Base-by-base conservation (phyloP, 2,888 invertebrate genomes). In the Napeogenes sylphis region DNA sequence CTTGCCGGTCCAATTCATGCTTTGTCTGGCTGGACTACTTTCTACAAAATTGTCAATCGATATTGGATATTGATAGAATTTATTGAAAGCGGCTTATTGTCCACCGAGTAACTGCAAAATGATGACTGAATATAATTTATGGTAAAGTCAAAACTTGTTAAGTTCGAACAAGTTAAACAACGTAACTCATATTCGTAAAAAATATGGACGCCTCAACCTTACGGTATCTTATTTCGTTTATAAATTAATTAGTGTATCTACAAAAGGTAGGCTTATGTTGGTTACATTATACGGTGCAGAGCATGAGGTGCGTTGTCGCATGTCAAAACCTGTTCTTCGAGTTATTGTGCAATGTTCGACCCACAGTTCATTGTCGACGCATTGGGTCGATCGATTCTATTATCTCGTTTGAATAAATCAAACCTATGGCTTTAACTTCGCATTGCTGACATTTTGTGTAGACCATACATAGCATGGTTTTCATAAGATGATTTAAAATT, bases 301-400 rank as follows among this genome's bases (percentile, higher is more conserved):
- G 58, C 64, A 54, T 58, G 62, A 68, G 68, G 68, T 64, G 64
- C 64, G 66, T 63, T 69, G 75, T 21, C 21, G 21, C 21, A 21
- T 21, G 21, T 75, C 74, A 73, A 79, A 83, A 84, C 76, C 74
- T 71, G 78, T 80, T 78, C 78, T 73, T 75, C 73, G 71, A 71
- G 78, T 70, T 76, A 77, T 88, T 85, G 83, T 78, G 84, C 74
- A 86, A 88, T 71, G 67, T 57, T 65, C 84, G 81, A 78, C 82
- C 82, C 80, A 82, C 85, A 76, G 82, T 82, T 85, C 83, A 83
- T 84, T 85, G 87, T 84, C 81, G 78, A 74, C 75, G 71, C 77
- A 81, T 77, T 80, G 79, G 73, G 78, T 80, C 73, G 76, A 77
- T 82, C 79, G 78, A 81, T 80, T 76, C 80, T 76, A 84, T 84